These are phyloP conservation scores for Ashinkailepas kermadecensis DNA, from an alignment of 2,888 invertebrate genomes.

Conservation along the genomic window DNA sequence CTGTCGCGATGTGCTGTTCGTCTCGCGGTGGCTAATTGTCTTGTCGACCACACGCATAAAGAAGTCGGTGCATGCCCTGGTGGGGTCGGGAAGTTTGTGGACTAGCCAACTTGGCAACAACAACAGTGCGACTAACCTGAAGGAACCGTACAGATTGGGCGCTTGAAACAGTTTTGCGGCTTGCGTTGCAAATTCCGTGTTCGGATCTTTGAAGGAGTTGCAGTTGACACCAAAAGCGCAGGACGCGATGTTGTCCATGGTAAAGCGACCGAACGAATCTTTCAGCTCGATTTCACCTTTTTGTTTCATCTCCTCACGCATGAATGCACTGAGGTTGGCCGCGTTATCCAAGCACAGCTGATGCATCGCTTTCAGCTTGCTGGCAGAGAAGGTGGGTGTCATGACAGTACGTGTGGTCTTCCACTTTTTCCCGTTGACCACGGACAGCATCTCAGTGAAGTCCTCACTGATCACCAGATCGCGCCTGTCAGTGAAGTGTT, in stretches of 20 bases:
- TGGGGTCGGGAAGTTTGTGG: not conserved
- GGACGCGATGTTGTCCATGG: conserved; percentile 55
- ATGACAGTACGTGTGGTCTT: conserved; percentile 54
- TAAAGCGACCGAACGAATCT: conserved; percentile 52
- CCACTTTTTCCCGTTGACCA: conserved; percentile 50
- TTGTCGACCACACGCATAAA: not conserved
- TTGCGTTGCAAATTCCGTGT: conserved; percentile 34
- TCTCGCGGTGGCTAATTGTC: not conserved
- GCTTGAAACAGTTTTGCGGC: not conserved
- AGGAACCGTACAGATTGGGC: too few relatives aligned
- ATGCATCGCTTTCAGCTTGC: conserved; percentile 59
- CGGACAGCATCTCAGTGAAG: not conserved
- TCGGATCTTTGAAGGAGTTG: conserved; percentile 50
- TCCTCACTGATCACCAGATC: not conserved
- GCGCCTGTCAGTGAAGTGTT: not conserved
- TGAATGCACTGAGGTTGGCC: conserved; percentile 47
- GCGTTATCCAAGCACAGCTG: conserved; percentile 52
- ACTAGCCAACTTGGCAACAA: too few relatives aligned
- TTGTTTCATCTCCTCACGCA: conserved; percentile 41
- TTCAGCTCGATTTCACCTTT: conserved; percentile 46
- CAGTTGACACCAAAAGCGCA: conserved; percentile 57
- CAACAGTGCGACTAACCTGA: too few relatives aligned
- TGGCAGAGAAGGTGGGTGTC: conserved; percentile 58
- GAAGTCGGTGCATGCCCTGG: not conserved
- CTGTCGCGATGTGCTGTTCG: not conserved